A percentile compares a stretch with the other conserved stretches of the same genome.
phyloP scores from a whole-genome alignment of 2,888 invertebrate species.

The Luffia ferchaultella region DNA sequence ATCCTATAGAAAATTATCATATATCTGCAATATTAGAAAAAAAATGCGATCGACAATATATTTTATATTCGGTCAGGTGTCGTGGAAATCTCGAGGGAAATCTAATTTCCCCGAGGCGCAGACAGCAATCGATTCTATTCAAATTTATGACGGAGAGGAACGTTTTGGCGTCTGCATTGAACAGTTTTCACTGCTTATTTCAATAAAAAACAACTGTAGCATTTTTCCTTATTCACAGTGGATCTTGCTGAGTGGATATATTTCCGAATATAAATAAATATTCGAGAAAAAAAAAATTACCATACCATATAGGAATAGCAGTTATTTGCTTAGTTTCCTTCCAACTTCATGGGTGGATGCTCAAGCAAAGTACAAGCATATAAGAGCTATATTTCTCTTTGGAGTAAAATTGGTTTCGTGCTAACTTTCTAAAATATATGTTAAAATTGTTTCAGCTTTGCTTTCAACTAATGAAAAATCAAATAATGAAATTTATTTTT shows the following conservation, averaged over 20 bases:
- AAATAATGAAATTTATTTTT: too few species aligned
- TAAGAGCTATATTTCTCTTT: not conserved
- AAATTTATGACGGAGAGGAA: conserved; percentile 64
- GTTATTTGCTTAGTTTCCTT: not conserved
- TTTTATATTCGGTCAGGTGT: conserved; percentile 65
- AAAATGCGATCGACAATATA: conserved; percentile 39
- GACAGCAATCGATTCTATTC: conserved; percentile 67
- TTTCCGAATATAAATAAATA: too few species aligned
- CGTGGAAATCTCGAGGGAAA: conserved; percentile 59
- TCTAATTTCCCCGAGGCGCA: conserved; percentile 65
- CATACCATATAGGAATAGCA: too few species aligned
- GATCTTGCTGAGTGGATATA: too few species aligned
- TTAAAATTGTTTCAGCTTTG: too few species aligned
- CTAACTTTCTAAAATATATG: too few species aligned
- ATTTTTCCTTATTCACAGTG: too few species aligned
- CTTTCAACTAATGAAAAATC: too few species aligned
- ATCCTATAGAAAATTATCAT: not conserved
- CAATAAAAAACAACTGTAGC: too few species aligned
- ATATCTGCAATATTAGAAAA: not conserved
- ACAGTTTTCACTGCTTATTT: conserved; percentile 22
- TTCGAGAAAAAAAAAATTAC: too few species aligned
- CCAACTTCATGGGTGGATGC: not conserved
- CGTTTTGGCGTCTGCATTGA: conserved; percentile 34
- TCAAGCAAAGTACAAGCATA: not conserved
- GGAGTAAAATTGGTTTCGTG: not conserved